Base-by-base conservation (phyloP, 2,888 invertebrate species). In the Malacosoma neustria region DNA sequence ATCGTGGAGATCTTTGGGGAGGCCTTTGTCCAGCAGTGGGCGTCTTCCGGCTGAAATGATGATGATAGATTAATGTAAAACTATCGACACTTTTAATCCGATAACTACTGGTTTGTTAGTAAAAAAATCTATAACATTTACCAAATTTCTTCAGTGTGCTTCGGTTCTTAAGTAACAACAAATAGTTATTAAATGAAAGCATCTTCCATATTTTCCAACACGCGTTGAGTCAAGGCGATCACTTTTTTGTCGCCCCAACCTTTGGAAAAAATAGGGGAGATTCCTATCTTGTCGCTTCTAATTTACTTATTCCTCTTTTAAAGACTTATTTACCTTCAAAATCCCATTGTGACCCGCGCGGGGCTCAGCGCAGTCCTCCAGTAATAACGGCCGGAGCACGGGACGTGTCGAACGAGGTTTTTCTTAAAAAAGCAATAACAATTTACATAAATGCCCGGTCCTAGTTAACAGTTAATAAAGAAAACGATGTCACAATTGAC, bases 281-380 rank as follows among this genome's bases (percentile, higher is more conserved):
- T 91, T 88, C 89, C 89, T 91, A 91, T 92, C 91, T 89, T 89
- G 88, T 82, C 88, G 89, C 87, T 89, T 90, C 90, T 91, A 91
- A 91, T 91, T 91, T 91, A 91, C 91, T 91, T 91, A 91, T 90
- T 89, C 89, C 87, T 88, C 88, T 89, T 88, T 88, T 89, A 88
- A 88, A 88, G 89, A 89, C 90, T 90, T 90, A 90, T 91, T 91
- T 91, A 90, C 91, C 82, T 87, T 84, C 81, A 79, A 85, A 86
- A 85, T 85, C 85, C 82, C 75, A 84, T 86, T 85, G 85, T 85
- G 75, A 65, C 73, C 70, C 72, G 57, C 63, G 71, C 72, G 72
- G 72, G 64, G 58, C 69, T 66, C 63, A 65, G 57, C 57, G 61
- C 67, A 72, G 66, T 63, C 6, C 22, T 22, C 61, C 52, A 63